These are phyloP conservation scores for Macroramphosus scolopax DNA, from an alignment of 2,797 vertebrate species.

Conservation along the genomic window DNA sequence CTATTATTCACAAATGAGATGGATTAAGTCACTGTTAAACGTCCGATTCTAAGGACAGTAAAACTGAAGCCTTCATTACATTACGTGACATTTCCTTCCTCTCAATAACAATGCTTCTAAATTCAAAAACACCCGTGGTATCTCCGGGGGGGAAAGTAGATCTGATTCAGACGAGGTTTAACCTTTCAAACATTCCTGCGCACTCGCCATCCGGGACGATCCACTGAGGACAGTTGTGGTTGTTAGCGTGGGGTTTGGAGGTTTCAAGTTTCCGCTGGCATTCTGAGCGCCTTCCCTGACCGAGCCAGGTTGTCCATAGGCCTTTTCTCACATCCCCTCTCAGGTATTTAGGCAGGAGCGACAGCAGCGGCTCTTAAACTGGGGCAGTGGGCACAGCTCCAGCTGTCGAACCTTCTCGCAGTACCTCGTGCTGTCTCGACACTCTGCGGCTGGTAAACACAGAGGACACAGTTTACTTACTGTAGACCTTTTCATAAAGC, in stretches of 20 bases:
- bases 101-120: slow-evolving; percentile 16
- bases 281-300: slow-evolving; percentile 30
- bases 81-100: slow-evolving; percentile 28
- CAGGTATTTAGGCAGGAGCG: slow-evolving; percentile 88
- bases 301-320: slow-evolving; percentile 24
- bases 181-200: slow-evolving; percentile 27
- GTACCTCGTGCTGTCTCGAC: slow-evolving; percentile 92
- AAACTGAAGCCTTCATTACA: slow-evolving; percentile 61
- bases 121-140: slow-evolving; percentile 29
- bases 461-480: neutral
- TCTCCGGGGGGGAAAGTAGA: slow-evolving; percentile 25
- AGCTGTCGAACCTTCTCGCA: slow-evolving; percentile 94
- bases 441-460: slow-evolving; percentile 78
- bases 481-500: neutral
- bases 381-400: slow-evolving; percentile 90
- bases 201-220: slow-evolving; percentile 13
- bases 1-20: no score
- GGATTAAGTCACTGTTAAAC: no score
- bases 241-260: slow-evolving; percentile 28
- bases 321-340: slow-evolving; percentile 36
- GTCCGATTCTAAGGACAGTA: slow-evolving; percentile 12
- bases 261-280: slow-evolving; percentile 35
- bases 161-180: slow-evolving; percentile 18
- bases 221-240: slow-evolving; percentile 21
- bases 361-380: slow-evolving; percentile 93